These are phyloP conservation scores for Rana temporaria DNA, from an alignment of 2,113 vertebrate species.

Conservation along the genomic window DNA sequence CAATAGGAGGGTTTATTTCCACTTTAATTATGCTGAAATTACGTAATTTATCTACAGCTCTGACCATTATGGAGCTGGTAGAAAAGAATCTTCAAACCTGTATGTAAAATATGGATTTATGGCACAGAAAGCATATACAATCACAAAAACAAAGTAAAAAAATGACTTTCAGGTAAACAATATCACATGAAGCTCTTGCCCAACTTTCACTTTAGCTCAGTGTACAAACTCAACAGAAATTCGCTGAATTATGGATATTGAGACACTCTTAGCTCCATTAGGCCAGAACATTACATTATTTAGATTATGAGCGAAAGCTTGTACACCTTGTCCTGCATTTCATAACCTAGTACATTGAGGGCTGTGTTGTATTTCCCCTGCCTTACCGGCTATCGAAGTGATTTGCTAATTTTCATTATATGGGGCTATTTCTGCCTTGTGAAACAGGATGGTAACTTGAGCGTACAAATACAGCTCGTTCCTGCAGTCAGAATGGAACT, in stretches of 20 bases:
- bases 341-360: not conserved
- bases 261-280: constrained; percentile 5
- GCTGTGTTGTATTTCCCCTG: not conserved
- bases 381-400: constrained; percentile 57
- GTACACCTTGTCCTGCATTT: constrained; percentile 20
- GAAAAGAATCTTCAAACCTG: no score
- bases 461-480: constrained; percentile 64
- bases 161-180: no score
- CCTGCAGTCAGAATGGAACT: constrained; percentile 66
- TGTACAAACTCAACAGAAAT: not conserved
- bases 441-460: constrained; percentile 66
- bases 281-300: constrained; percentile 19
- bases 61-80: no score
- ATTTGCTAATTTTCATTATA: constrained; percentile 61
- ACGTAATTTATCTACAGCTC: no score
- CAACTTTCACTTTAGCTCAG: no score
- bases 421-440: constrained; percentile 66
- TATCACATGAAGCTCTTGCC: no score
- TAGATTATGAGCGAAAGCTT: not conserved
- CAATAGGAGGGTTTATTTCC: no score
- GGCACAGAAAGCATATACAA: no score
- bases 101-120: no score
- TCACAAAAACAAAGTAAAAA: no score
- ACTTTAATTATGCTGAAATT: no score
- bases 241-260: not conserved